Conservation (phyloP, 2,113 vertebrate genomes). For the Microcebus jonahi region DNA sequence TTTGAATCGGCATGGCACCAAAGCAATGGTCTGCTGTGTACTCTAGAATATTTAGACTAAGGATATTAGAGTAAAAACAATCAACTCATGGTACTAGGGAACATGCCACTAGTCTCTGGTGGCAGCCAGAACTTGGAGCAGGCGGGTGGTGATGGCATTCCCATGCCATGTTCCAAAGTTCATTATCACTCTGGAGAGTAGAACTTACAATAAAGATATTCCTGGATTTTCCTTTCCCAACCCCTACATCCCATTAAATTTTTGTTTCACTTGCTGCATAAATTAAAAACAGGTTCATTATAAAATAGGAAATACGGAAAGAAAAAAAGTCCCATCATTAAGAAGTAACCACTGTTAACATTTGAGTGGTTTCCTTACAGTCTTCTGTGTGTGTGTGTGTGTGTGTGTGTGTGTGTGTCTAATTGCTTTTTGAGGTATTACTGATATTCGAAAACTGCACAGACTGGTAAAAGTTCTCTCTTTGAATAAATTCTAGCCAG, state of each 20-base stretch:
- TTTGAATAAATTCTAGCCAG: background rate
- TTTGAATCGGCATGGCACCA: background rate
- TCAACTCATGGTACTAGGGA: background rate
- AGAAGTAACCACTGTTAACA: background rate
- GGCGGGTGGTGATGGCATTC: background rate
- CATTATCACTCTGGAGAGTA: background rate
- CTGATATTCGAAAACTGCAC: background rate
- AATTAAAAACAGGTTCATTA: constrained; percentile 15
- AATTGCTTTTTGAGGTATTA: background rate
- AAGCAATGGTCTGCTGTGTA: background rate
- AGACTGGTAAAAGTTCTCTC: background rate
- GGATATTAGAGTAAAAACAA: background rate
- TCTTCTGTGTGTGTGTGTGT: background rate
- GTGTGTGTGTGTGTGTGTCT: background rate
- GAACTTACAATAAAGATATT: background rate
- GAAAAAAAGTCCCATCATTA: background rate
- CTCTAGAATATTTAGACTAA: background rate
- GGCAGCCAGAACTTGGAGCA: background rate
- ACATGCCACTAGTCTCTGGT: background rate
- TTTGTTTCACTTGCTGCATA: background rate
- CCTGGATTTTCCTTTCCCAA: background rate
- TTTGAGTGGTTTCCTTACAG: background rate
- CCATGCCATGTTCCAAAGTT: background rate
- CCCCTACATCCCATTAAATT: background rate
- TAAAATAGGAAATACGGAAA: constrained; percentile 15